Conservation (phyloP, 2,113 vertebrate species). For the Hippocampus zosterae region DNA sequence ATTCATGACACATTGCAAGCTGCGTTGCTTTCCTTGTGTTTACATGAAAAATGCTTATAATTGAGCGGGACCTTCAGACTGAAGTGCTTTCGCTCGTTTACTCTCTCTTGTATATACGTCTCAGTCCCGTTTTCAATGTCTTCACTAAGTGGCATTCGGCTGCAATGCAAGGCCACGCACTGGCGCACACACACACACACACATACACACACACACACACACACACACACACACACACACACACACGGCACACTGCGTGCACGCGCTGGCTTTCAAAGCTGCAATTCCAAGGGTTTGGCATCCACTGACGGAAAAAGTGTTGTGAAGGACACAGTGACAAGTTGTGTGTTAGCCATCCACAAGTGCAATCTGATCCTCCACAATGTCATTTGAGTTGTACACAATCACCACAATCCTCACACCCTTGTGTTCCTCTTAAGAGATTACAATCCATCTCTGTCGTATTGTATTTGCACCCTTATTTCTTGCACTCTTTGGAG, state of each 20-base stretch:
- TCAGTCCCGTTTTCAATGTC: slow-evolving; percentile 20
- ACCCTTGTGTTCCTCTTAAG: neutral
- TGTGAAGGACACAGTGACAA: slow-evolving; percentile 16
- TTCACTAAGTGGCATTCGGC: slow-evolving; percentile 7
- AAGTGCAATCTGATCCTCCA: slow-evolving; percentile 13
- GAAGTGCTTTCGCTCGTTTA: neutral
- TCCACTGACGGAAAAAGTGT: slow-evolving; percentile 9
- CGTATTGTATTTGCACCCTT: neutral
- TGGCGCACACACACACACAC: neutral
- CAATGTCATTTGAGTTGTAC: slow-evolving; percentile 1
- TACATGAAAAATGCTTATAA: slow-evolving; percentile 40
- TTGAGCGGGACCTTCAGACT: slow-evolving; percentile 19
- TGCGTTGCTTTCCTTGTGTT: slow-evolving; percentile 39
- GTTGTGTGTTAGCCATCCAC: neutral
- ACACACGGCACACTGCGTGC: neutral
- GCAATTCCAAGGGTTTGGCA: slow-evolving; percentile 1
- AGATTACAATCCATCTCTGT: neutral
- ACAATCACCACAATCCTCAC: neutral
- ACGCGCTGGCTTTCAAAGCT: slow-evolving; percentile 7
- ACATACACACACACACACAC: neutral
- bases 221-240: neutral
- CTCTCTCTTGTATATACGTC: neutral
- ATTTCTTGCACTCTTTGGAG: neutral
- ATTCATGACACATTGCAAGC: slow-evolving; percentile 18
- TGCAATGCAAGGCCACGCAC: neutral